These are phyloP conservation scores for Diachrysia chrysitis DNA, from an alignment of 2,888 invertebrate species.

Conservation along the genomic window DNA sequence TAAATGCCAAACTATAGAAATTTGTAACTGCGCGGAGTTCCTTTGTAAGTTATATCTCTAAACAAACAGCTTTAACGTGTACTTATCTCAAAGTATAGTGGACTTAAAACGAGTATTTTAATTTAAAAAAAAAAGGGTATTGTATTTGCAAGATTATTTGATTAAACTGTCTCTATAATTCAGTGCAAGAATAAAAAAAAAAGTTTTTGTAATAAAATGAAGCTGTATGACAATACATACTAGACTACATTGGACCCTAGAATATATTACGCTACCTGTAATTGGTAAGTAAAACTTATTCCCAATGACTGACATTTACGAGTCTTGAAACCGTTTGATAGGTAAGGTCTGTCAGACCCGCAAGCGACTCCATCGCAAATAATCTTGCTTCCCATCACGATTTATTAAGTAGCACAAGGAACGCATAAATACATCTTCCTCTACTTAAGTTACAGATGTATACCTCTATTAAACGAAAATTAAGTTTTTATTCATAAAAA, in stretches of 20 bases:
- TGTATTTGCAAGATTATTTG: too few relatives aligned
- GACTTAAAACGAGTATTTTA: background rate
- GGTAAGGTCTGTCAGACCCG: background rate
- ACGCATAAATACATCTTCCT: background rate
- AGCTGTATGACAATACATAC: background rate
- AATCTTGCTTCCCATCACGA: background rate
- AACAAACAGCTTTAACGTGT: conserved; percentile 23
- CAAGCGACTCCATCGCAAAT: background rate
- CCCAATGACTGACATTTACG: background rate
- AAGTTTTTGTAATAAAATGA: background rate
- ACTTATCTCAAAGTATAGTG: conserved; percentile 7
- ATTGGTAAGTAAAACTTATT: background rate
- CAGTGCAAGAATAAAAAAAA: too few relatives aligned
- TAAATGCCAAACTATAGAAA: conserved; percentile 44
- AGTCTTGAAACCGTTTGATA: background rate
- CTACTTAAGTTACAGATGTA: too few relatives aligned
- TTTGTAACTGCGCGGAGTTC: conserved; percentile 35
- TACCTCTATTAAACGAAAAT: too few relatives aligned
- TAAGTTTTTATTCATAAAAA: too few relatives aligned
- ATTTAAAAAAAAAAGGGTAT: too few relatives aligned
- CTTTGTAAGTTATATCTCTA: conserved; percentile 24
- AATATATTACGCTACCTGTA: background rate
- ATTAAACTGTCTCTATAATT: too few relatives aligned
- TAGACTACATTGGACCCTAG: background rate
- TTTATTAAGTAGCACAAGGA: background rate